These are phyloP conservation scores for Phasia obesa DNA, from an alignment of 2,888 invertebrate genomes.

Conservation along the genomic window DNA sequence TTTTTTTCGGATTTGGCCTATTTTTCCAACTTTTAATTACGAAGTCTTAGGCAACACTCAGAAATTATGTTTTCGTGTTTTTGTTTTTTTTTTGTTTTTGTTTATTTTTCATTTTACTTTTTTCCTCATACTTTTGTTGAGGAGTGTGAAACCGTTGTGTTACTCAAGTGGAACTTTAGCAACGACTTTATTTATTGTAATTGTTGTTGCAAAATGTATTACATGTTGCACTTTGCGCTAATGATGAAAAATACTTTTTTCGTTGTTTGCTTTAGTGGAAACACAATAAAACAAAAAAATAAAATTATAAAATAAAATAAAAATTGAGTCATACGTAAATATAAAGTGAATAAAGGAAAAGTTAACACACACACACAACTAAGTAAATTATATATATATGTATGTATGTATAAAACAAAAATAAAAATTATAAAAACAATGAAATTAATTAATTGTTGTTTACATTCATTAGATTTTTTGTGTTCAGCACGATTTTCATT, in stretches of 20 bases:
- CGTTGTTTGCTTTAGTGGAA: conserved; percentile 13
- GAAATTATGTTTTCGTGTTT: too few species aligned
- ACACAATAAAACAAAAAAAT: background rate
- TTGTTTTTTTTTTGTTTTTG: background rate
- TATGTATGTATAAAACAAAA: background rate
- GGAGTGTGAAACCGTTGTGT: conserved; percentile 38
- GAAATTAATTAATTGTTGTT: conserved; percentile 31
- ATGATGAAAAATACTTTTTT: conserved; percentile 45
- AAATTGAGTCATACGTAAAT: conserved; percentile 54
- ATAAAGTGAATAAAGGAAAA: conserved; percentile 48
- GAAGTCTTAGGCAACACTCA: too few species aligned
- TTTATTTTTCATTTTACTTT: background rate
- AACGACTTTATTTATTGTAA: conserved; percentile 54
- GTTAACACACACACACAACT: conserved; percentile 25
- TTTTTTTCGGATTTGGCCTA: too few species aligned
- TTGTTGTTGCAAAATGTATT: conserved; percentile 44
- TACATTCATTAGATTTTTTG: conserved; percentile 1
- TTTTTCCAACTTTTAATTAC: too few species aligned
- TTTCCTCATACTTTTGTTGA: background rate
- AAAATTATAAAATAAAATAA: background rate
- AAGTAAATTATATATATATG: background rate
- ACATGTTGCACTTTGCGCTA: conserved; percentile 61
- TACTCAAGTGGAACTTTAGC: conserved; percentile 61
- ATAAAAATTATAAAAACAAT: background rate
- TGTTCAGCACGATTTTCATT: conserved; percentile 31